phyloP scores from a whole-genome alignment of 2,797 vertebrate species.

The Myotis planiceps region DNA sequence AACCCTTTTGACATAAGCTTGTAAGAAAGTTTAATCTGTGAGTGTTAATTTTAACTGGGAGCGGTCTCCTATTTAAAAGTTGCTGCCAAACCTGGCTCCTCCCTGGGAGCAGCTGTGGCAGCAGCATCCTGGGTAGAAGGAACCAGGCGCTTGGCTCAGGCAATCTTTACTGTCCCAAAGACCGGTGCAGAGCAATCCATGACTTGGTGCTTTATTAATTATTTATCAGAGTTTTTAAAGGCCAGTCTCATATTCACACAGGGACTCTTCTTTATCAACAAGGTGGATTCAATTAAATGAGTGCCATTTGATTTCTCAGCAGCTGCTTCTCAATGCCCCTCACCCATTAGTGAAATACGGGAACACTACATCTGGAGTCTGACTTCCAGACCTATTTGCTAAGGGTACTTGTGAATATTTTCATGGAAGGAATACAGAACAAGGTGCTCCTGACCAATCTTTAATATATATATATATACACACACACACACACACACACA shows the following conservation, averaged over 20 bases:
- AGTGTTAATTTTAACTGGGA: background rate
- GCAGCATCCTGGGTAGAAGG: rapidly evolving
- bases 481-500: too few relatives aligned
- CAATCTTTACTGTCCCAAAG: background rate
- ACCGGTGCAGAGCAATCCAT: background rate
- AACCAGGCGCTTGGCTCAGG: background rate
- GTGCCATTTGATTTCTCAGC: background rate
- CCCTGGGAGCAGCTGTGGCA: background rate
- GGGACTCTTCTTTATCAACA: background rate
- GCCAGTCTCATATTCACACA: background rate
- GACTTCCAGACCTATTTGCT: background rate
- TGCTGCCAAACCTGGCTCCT: background rate
- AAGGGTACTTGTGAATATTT: background rate
- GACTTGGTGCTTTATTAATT: background rate
- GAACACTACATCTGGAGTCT: background rate
- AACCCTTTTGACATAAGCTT: background rate
- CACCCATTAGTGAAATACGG: background rate
- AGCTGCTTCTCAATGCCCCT: background rate
- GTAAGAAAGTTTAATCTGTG: background rate
- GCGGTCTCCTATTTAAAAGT: background rate
- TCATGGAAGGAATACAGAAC: background rate
- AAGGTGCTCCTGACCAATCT: background rate
- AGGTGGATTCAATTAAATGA: background rate
- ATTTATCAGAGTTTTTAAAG: background rate
- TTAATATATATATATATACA: background rate